Percentiles rank a stretch among this genome's conserved stretches.
Conservation (phyloP, 2,888 invertebrate genomes). For the Rapana venosa region DNA sequence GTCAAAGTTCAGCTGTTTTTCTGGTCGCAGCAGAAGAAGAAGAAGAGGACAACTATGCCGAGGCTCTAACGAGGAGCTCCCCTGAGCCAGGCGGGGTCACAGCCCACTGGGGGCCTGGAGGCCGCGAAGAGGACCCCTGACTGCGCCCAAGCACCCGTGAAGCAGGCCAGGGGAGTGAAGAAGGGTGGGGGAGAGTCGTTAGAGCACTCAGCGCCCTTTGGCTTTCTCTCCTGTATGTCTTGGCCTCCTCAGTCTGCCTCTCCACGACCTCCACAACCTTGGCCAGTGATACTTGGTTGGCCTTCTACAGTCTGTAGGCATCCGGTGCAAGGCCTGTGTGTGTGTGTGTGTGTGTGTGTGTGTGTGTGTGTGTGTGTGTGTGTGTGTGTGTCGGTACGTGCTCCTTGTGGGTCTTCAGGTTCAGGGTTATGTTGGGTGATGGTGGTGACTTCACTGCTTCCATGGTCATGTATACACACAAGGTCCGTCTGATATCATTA, state of each 20-base stretch:
- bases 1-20: slow-evolving; percentile 41
- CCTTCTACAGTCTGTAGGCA: neutral
- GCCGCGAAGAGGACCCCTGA: slow-evolving; percentile 22
- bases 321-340: neutral
- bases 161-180: neutral
- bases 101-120: slow-evolving; percentile 10
- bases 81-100: slow-evolving; percentile 16
- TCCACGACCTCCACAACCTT: neutral
- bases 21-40: slow-evolving; percentile 18
- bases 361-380: neutral
- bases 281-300: neutral
- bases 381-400: too few species aligned
- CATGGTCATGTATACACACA: too few species aligned
- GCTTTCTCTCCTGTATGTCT: neutral
- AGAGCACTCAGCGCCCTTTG: slow-evolving; percentile 30
- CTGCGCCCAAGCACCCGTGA: slow-evolving; percentile 26
- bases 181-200: neutral
- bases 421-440: too few species aligned
- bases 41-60: slow-evolving; percentile 26
- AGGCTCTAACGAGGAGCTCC: slow-evolving; percentile 32
- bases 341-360: neutral
- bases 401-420: too few species aligned
- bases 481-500: too few species aligned
- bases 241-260: neutral
- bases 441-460: too few species aligned